Evolutionary conservation across 2,797 vertebrate species (phyloP), one percentile per base, ranked within the genome.

Genomic region (Pantherophis vulpinus): DNA sequence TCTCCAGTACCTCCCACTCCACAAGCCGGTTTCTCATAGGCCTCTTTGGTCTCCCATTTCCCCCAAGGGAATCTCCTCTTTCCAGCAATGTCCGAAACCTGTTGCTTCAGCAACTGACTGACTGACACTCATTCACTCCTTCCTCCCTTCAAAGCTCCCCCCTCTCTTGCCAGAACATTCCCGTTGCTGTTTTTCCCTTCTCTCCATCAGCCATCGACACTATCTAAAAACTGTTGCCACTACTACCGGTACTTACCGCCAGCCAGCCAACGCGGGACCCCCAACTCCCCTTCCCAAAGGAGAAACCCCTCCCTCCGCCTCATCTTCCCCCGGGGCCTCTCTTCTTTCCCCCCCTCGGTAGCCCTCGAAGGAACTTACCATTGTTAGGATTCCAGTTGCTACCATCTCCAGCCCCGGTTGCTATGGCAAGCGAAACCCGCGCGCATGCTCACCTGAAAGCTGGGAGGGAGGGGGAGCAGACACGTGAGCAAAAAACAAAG

Each of bases 401-500:
- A 98, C 95, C 25, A 96, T 97, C 96, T 86, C 95, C 96, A 95
- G 96, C 96, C 95, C 94, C 91, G 97, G 98, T 98, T 98, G 98
- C 98, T 98, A 98, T 95, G 98, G 98, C 97, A 95, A 96, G 10
- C 37, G 56, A 58, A 94, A 70, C 93, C 94, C 94, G 54, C 54
- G 96, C 97, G 97, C 98, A 92, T 96, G 97, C 98, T 98, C 95
- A 51, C 74, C 88, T 1, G 93, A 5, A 47, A n/a, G n/a, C 32
- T 47, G n/a, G 5, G 1, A 3, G 55, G 56, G 12, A 11, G 5
- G 14, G 1, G 54, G n/a, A 25, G 23, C 8, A 27, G 0, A 47
- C 9, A 13, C 10, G 0, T 3, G 61, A 58, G 59, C n/a, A 4
- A 58, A 23, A 1, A 47, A 9, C 8, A 89, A 94, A 54, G 70